Conservation (phyloP, 2,113 vertebrate genomes). For the Microcebus lehilahytsara region DNA sequence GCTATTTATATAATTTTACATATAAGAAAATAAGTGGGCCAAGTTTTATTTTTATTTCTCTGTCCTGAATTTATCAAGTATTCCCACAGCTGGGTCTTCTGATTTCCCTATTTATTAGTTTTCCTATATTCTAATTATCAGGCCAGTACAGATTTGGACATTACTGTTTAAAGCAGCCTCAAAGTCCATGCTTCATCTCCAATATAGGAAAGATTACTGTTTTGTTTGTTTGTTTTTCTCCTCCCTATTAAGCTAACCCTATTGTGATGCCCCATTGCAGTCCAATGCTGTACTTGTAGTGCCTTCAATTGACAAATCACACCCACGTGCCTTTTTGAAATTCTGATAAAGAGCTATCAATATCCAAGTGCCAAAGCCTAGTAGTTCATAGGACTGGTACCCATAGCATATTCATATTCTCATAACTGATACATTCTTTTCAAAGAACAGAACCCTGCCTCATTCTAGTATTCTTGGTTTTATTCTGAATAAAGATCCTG, state of each 20-base stretch:
- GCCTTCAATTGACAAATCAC: not conserved
- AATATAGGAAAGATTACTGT: not conserved
- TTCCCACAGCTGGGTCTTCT: fast-evolving
- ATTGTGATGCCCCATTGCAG: not conserved
- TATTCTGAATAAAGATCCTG: not conserved
- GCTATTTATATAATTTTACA: not conserved
- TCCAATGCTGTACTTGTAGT: not conserved
- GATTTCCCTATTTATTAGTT: not conserved
- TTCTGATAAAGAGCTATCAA: not conserved
- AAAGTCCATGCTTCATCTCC: not conserved
- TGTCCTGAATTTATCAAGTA: not conserved
- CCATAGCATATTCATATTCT: not conserved
- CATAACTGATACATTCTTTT: not conserved
- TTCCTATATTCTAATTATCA: not conserved
- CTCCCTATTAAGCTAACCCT: not conserved
- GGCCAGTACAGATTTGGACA: not conserved
- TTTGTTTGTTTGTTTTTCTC: not conserved
- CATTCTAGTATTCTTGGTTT: not conserved
- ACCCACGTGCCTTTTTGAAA: not conserved
- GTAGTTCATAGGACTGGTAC: not conserved
- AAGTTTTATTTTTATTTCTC: not conserved
- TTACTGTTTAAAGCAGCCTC: not conserved
- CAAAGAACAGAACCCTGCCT: not conserved
- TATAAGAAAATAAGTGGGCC: not conserved
- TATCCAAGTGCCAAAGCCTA: not conserved